These are phyloP conservation scores for Caradrina clavipalpis DNA, from an alignment of 2,888 invertebrate genomes.

Conservation along the genomic window DNA sequence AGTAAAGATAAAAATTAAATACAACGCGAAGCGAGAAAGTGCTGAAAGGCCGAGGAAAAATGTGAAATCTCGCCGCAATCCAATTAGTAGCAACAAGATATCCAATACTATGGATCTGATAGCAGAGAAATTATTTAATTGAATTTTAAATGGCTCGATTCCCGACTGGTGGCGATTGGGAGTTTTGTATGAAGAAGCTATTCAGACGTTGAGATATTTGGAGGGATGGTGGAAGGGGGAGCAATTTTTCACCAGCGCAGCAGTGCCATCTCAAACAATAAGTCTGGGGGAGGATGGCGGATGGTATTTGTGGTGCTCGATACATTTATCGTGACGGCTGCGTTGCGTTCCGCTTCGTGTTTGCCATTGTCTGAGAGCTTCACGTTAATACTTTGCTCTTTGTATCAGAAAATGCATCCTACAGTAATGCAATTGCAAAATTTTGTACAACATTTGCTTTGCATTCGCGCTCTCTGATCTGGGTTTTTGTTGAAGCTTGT, in stretches of 20 bases:
- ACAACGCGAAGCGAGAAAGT: slow-evolving; percentile 73
- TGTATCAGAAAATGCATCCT: slow-evolving; percentile 80
- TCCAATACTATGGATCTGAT: slow-evolving; percentile 78
- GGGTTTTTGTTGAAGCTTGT: slow-evolving; percentile 29
- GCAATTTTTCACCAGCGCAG: slow-evolving; percentile 82
- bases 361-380: slow-evolving; percentile 86
- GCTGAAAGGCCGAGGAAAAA: slow-evolving; percentile 75
- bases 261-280: slow-evolving; percentile 83
- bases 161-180: slow-evolving; percentile 47
- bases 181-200: slow-evolving; percentile 54
- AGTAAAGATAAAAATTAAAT: slow-evolving; percentile 82
- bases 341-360: slow-evolving; percentile 79
- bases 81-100: slow-evolving; percentile 84
- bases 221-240: slow-evolving; percentile 61
- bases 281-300: slow-evolving; percentile 78
- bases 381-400: slow-evolving; percentile 80
- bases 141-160: slow-evolving; percentile 68
- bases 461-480: slow-evolving; percentile 50
- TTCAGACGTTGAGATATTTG: slow-evolving; percentile 66
- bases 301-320: slow-evolving; percentile 82
- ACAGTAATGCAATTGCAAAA: slow-evolving; percentile 75
- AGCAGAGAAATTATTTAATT: slow-evolving; percentile 77
- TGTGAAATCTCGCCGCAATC: slow-evolving; percentile 80
- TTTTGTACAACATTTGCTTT: slow-evolving; percentile 64
- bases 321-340: slow-evolving; percentile 82